Evolutionary conservation across 2,888 invertebrate genomes (phyloP), one percentile per base, ranked within the genome.

Genomic region (Stegana nigrithorax): DNA sequence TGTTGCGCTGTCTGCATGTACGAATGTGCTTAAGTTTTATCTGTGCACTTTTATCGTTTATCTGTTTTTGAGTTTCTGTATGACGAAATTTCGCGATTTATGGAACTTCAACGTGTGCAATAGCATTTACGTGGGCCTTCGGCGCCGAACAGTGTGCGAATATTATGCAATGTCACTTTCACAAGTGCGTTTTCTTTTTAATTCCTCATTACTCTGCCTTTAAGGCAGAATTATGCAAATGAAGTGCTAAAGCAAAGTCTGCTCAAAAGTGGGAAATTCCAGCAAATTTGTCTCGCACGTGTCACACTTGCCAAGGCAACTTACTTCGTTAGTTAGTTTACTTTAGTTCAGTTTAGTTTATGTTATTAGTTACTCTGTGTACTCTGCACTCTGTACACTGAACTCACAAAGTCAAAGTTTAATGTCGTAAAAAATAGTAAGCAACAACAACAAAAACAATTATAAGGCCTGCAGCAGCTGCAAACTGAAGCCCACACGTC

Each of bases 191-290:
- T 36, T 36, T 14, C 5, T 10, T 36, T 4, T 36, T 14, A 36
- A 36, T n/a, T 59, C n/a, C n/a, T n/a, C 66, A 32, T 32, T n/a
- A 8, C 50, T 42, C 63, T 59, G 61, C 68, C 70, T 65, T 63
- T 71, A 67, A 76, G 75, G 73, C 79, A 79, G 73, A 77, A 79
- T 75, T 75, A 75, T 75, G 78, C 70, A 75, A 75, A 75, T 79
- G 78, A n/a, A 79, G 71, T 50, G 65, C 72, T 62, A 57, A 58
- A 66, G 36, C 10, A 36, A 36, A 47, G 25, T 10, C n/a, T 23
- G n/a, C 8, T 36, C 36, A 36, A 47, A 25, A 47, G 23, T 8
- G 14, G 19, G 19, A 45, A 19, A 19, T 21, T 19, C 5, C 21
- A 47, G 25, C 47, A 47, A 47, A 47, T 47, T 47, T 47, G 17